Evolutionary conservation across 2,113 vertebrate species (phyloP).

Genomic region (Podarcis raffonei): DNA sequence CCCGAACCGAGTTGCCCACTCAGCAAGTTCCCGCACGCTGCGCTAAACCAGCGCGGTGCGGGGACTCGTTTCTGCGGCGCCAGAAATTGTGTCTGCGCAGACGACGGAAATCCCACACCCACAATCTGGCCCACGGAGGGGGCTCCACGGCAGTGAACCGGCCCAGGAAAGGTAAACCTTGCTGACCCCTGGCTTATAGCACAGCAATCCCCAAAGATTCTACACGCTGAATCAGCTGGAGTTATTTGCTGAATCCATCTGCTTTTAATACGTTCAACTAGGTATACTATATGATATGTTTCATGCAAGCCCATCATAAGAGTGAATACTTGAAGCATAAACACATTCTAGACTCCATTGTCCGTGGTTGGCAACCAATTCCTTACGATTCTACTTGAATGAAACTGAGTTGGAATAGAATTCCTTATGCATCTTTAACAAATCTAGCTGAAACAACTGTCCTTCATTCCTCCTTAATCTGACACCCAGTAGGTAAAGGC

Average conservation of each 20-base stretch:
- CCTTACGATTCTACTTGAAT: background rate
- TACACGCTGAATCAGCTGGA: background rate
- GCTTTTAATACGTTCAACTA: background rate
- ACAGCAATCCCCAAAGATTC: background rate
- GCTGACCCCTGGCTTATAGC: too few species aligned
- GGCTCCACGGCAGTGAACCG: too few species aligned
- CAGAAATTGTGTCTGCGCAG: too few species aligned
- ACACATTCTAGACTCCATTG: background rate
- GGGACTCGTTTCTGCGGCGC: too few species aligned
- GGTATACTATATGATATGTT: background rate
- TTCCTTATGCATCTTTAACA: background rate
- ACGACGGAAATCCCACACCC: too few species aligned
- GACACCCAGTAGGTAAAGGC: background rate
- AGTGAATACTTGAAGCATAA: background rate
- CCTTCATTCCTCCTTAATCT: conserved; percentile 46
- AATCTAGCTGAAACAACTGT: background rate
- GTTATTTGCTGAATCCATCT: background rate
- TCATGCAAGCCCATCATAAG: background rate
- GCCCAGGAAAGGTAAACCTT: too few species aligned
- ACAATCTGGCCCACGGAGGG: too few species aligned
- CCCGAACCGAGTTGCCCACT: accelerated
- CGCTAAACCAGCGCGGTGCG: too few species aligned
- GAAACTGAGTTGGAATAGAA: background rate
- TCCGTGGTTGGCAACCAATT: background rate
- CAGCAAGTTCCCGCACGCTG: too few species aligned